Percentiles rank a stretch among this genome's conserved stretches.
Conservation (phyloP, 1,140 invertebrate species). For the Aradophagus sp. region DNA sequence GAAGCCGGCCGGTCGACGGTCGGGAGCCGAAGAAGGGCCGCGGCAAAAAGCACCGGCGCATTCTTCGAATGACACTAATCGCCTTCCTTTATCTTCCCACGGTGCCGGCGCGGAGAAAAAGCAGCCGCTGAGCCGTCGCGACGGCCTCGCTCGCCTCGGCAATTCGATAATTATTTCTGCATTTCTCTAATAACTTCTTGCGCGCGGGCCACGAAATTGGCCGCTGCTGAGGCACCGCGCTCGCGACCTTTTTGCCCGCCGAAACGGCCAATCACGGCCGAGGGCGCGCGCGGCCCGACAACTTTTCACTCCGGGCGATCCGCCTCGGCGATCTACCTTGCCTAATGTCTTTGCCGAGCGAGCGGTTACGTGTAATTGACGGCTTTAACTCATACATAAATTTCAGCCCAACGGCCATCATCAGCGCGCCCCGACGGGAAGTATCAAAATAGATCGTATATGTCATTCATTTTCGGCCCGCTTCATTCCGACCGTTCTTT, state of each 20-base stretch:
- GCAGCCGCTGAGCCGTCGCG: slow-evolving; percentile 53
- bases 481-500: slow-evolving; percentile 4
- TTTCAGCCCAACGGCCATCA: slow-evolving; percentile 41
- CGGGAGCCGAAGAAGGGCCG: slow-evolving; percentile 57
- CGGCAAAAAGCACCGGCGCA: slow-evolving; percentile 67
- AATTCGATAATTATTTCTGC: slow-evolving; percentile 72
- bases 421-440: slow-evolving; percentile 35
- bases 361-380: slow-evolving; percentile 50
- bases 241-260: slow-evolving; percentile 29
- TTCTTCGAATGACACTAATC: slow-evolving; percentile 75
- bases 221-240: slow-evolving; percentile 27
- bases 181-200: slow-evolving; percentile 68
- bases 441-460: slow-evolving; percentile 47
- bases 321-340: slow-evolving; percentile 14
- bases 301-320: slow-evolving; percentile 21
- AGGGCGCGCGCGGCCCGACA: background rate
- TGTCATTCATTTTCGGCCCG: slow-evolving; percentile 30
- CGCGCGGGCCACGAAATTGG: slow-evolving; percentile 52
- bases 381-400: slow-evolving; percentile 50
- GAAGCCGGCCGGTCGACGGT: slow-evolving; percentile 36
- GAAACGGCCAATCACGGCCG: background rate
- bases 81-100: slow-evolving; percentile 75
- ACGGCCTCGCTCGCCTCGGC: slow-evolving; percentile 56
- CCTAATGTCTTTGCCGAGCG: slow-evolving; percentile 38
- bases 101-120: slow-evolving; percentile 67